These are phyloP conservation scores for Rhagonycha fulva DNA, from an alignment of 2,888 invertebrate species.

Conservation along the genomic window DNA sequence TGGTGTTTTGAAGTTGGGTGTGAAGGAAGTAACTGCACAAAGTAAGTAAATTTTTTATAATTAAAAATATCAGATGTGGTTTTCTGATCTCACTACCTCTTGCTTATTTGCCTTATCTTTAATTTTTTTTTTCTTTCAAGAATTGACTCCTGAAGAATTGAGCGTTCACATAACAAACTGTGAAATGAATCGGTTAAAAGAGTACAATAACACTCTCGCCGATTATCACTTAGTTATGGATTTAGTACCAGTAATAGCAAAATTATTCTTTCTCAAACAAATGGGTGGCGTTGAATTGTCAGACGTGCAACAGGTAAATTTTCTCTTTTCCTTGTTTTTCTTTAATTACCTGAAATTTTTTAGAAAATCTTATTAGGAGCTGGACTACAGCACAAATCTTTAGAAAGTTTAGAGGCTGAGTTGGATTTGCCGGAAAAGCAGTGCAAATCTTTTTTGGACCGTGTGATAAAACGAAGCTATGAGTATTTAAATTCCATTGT, in stretches of 20 bases:
- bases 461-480: constrained; percentile 66
- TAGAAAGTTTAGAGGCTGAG: constrained; percentile 82
- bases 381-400: constrained; percentile 91
- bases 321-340: background rate
- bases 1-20: constrained; percentile 64
- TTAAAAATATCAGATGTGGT: background rate
- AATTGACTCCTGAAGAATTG: constrained; percentile 67
- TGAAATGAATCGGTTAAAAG: constrained; percentile 85
- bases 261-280: constrained; percentile 76
- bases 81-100: no score
- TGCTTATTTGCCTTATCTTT: no score
- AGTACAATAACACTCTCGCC: constrained; percentile 88
- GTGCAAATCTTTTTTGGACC: constrained; percentile 85
- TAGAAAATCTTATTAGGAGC: constrained; percentile 86
- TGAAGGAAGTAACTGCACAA: constrained; percentile 60
- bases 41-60: constrained; percentile 1
- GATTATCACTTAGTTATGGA: constrained; percentile 94
- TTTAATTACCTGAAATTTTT: constrained; percentile 28
- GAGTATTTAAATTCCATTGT: constrained; percentile 65
- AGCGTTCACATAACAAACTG: constrained; percentile 76
- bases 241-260: constrained; percentile 76
- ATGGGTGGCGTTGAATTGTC: constrained; percentile 73
- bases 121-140: constrained; percentile 50
- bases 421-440: constrained; percentile 85
- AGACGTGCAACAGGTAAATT: constrained; percentile 76